Percentiles rank a stretch among this genome's conserved stretches.
These are phyloP conservation scores for Holothuria scabra DNA, from an alignment of 53 echinoderm and acorn worm species.

Conservation along the genomic window DNA sequence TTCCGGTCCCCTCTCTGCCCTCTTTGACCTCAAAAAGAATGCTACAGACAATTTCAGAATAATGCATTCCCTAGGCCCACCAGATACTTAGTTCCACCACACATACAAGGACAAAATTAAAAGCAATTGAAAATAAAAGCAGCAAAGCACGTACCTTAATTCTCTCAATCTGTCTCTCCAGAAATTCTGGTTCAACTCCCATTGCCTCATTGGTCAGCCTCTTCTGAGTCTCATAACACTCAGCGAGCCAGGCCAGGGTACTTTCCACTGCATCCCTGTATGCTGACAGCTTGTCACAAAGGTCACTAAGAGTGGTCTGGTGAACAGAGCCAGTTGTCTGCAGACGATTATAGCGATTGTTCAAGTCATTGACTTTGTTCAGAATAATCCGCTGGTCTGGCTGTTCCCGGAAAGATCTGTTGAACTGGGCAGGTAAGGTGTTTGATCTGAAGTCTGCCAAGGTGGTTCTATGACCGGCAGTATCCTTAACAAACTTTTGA, in stretches of 20 bases:
- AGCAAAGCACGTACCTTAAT: constrained; percentile 61
- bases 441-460: constrained; percentile 76
- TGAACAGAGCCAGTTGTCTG: constrained; percentile 64
- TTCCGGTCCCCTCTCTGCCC: too few species aligned
- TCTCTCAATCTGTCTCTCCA: constrained; percentile 93
- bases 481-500: constrained; percentile 87
- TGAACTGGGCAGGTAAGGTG: constrained; percentile 84
- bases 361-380: constrained; percentile 81
- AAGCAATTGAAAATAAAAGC: too few species aligned
- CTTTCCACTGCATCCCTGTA: constrained; percentile 82
- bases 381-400: constrained; percentile 75
- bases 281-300: constrained; percentile 73
- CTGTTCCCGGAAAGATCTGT: constrained; percentile 82
- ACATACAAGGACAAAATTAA: too few species aligned
- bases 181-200: constrained; percentile 87
- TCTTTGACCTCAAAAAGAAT: too few species aligned
- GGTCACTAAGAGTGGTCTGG: constrained; percentile 68
- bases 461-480: constrained; percentile 63
- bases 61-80: too few species aligned
- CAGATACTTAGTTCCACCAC: too few species aligned
- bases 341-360: constrained; percentile 74
- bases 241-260: constrained; percentile 65
- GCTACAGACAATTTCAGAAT: too few species aligned
- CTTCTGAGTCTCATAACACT: constrained; percentile 79
- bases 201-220: constrained; percentile 84